Evolutionary conservation across 2,888 invertebrate species (phyloP).

Genomic region (Cephalotes varians): DNA sequence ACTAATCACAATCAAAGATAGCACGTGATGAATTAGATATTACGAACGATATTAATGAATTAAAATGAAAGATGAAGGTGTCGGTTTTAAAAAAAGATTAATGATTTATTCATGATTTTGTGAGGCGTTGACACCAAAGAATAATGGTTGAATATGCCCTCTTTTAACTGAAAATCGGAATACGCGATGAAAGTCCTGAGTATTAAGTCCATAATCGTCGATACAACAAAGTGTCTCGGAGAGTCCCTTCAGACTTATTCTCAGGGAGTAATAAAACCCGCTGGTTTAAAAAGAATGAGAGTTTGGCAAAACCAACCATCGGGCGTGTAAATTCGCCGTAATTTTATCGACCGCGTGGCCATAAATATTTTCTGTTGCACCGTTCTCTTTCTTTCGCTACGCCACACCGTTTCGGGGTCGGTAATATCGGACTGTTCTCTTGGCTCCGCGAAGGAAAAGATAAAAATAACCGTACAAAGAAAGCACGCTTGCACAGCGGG

Average conservation of each 20-base stretch:
- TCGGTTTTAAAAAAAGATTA: constrained; percentile 7
- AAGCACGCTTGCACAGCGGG: constrained; percentile 37
- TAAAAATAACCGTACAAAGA: constrained; percentile 55
- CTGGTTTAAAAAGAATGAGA: constrained; percentile 28
- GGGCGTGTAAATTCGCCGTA: constrained; percentile 49
- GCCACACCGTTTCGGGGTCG: constrained; percentile 44
- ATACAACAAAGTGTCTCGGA: not conserved
- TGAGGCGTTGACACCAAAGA: constrained; percentile 19
- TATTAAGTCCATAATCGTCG: constrained; percentile 14
- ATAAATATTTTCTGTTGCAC: constrained; percentile 48
- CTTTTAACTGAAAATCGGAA: constrained; percentile 8
- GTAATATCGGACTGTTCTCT: constrained; percentile 50
- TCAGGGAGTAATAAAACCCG: constrained; percentile 31
- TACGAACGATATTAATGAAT: constrained; percentile 7
- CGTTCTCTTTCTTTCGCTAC: constrained; percentile 20
- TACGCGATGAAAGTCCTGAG: not conserved
- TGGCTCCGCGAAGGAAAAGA: constrained; percentile 49
- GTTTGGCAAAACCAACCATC: constrained; percentile 43
- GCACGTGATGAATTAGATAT: constrained; percentile 21
- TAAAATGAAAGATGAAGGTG: constrained; percentile 6
- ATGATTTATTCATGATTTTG: constrained; percentile 30
- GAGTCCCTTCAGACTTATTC: constrained; percentile 6
- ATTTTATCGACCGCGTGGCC: constrained; percentile 49
- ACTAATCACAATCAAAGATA: not conserved
- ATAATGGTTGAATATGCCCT: not conserved